Base-by-base conservation (phyloP, 2,888 invertebrate genomes). In the Agriopis aurantiaria region DNA sequence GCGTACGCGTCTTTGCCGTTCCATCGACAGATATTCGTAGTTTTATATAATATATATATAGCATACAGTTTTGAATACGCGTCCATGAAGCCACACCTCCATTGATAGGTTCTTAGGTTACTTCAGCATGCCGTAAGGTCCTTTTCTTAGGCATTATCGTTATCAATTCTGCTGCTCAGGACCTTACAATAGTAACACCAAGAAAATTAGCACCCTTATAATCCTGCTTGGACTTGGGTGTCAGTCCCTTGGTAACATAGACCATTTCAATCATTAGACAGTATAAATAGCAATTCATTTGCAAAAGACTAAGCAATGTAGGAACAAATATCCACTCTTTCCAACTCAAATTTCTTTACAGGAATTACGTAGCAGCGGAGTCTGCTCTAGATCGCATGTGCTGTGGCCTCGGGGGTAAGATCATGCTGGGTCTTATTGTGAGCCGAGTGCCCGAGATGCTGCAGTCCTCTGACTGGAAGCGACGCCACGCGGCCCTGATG, bases 401-500 rank as follows among this genome's bases (percentile, higher is more conserved):
- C n/a, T 99, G 99, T 90, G 99, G 99, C 4, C 96, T 99, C 53
- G 99, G 99, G 73, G 99, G 99, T 55, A 96, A 96, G 95, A 97
- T 97, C 0, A 97, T 99, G 93, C 93, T 99, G 73, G 98, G 98
- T 0, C 96, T 98, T 81, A 98, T 99, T 67, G 97, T 98, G 75
- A 96, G 96, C 60, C 96, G 96, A 82, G 96, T 99, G 75, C 98
- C 99, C 0, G 95, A 95, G 49, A 99, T 99, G 99, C 93, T 99
- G 80, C 95, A 95, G 58, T 97, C 96, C 76, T 95, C 96, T 11
- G 97, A 98, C 84, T 98, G 98, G 98, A 96, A 97, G 80, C 97
- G 97, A 78, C 95, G 98, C n/a, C 98, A 99, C 91, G 99, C 99
- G 53, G 99, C 99, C 3, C 95, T 99, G 49, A 99, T 99, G 99